These are phyloP conservation scores for Plectrocnemia conspersa DNA, from an alignment of 1,140 invertebrate genomes.

Conservation along the genomic window DNA sequence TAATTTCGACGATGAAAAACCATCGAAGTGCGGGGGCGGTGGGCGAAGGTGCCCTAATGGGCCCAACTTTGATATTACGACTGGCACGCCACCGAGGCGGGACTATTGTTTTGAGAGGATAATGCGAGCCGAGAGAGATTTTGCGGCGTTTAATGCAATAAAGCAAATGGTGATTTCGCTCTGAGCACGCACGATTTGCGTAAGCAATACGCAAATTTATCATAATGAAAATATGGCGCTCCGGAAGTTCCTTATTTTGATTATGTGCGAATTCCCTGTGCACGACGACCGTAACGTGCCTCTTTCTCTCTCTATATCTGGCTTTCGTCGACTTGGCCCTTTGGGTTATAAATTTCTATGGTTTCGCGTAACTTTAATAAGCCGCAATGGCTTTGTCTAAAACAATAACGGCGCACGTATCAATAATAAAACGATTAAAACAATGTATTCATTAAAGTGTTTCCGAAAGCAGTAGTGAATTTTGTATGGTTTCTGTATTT, in stretches of 20 bases:
- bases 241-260: slow-evolving; percentile 4
- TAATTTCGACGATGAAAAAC: neutral
- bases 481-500: too few species aligned
- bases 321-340: neutral
- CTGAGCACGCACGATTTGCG: neutral
- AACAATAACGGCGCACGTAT: too few species aligned
- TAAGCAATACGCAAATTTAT: neutral
- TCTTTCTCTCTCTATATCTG: neutral
- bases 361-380: too few species aligned
- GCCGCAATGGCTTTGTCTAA: too few species aligned
- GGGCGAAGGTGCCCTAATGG: slow-evolving; percentile 22
- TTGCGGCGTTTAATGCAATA: slow-evolving; percentile 7
- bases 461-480: too few species aligned
- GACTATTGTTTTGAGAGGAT: slow-evolving; percentile 12
- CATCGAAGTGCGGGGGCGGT: neutral
- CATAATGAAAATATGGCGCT: slow-evolving; percentile 7
- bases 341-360: slow-evolving; percentile 1
- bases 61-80: slow-evolving; percentile 18
- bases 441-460: too few species aligned
- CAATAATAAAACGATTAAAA: too few species aligned
- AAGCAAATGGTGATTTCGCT: neutral
- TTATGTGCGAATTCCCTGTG: neutral
- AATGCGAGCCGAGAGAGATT: slow-evolving; percentile 11
- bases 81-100: slow-evolving; percentile 11
- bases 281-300: too few species aligned